Percentiles rank a stretch among this genome's conserved stretches.
Evolutionary conservation across 2,113 vertebrate genomes (phyloP).

Genomic region (Malurus melanocephalus): DNA sequence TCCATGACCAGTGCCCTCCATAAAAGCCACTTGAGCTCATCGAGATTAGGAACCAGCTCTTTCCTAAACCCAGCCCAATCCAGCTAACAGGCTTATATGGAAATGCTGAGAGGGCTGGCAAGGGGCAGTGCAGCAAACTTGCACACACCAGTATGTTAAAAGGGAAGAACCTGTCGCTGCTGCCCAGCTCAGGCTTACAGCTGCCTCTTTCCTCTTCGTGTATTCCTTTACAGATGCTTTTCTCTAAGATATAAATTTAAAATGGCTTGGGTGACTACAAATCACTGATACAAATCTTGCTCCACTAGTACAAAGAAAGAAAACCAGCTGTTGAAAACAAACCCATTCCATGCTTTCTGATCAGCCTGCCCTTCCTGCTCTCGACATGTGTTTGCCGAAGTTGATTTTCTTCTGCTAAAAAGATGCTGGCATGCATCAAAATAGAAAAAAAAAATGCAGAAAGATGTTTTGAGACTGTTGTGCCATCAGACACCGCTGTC

Average conservation of each 20-base stretch:
- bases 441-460: neutral
- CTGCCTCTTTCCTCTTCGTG: neutral
- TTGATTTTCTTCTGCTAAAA: conserved; percentile 2
- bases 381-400: neutral
- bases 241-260: neutral
- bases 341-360: neutral
- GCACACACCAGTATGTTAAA: neutral
- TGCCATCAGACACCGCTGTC: neutral
- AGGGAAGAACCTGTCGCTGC: neutral
- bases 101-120: conserved; percentile 17
- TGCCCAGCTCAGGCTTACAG: neutral
- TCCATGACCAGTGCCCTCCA: neutral
- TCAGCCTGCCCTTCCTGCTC: conserved; percentile 1
- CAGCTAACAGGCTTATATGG: conserved; percentile 40
- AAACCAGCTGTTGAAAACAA: neutral
- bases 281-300: neutral
- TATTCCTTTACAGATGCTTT: neutral
- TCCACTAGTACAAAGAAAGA: neutral
- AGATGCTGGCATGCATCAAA: neutral
- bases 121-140: neutral
- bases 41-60: conserved; percentile 20
- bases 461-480: neutral
- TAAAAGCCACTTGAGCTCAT: conserved; percentile 25
- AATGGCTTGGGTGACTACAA: neutral
- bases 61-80: conserved; percentile 23